Evolutionary conservation across 1,140 invertebrate genomes (phyloP).

Genomic region (Stratiolaelaps scimitus): DNA sequence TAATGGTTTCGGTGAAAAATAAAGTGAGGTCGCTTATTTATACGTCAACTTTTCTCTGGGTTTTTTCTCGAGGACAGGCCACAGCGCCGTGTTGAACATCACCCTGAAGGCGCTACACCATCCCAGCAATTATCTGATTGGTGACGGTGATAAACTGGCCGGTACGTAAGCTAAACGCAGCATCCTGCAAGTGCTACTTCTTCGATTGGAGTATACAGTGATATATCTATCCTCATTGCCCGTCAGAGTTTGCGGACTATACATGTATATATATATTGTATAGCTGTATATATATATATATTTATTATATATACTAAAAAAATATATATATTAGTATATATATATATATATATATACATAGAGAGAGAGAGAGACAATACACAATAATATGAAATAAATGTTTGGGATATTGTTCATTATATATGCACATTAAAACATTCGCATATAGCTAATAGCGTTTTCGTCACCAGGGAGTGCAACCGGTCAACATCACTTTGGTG

Average conservation of each 20-base stretch:
- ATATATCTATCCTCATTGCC: too few relatives aligned
- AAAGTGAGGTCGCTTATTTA: too few relatives aligned
- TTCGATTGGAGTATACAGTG: background rate
- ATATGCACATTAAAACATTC: background rate
- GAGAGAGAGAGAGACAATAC: background rate
- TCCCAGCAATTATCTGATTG: constrained; percentile 26
- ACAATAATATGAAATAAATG: background rate
- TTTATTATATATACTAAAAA: too few relatives aligned
- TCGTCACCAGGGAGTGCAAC: background rate
- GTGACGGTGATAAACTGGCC: constrained; percentile 15
- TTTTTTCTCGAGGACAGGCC: background rate
- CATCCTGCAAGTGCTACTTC: background rate
- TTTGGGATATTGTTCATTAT: background rate
- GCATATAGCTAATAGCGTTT: too few relatives aligned
- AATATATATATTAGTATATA: too few relatives aligned
- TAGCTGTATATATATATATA: too few relatives aligned
- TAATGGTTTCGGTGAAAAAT: too few relatives aligned
- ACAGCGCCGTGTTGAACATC: constrained; percentile 24
- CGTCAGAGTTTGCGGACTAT: too few relatives aligned
- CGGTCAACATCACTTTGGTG: constrained; percentile 11
- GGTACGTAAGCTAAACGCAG: background rate
- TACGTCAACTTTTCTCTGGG: too few relatives aligned
- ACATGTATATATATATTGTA: too few relatives aligned
- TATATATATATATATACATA: too few relatives aligned
- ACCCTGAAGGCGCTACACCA: constrained; percentile 18